Evolutionary conservation across 1,140 invertebrate species (phyloP).

Genomic region (Listronotus oregonensis): DNA sequence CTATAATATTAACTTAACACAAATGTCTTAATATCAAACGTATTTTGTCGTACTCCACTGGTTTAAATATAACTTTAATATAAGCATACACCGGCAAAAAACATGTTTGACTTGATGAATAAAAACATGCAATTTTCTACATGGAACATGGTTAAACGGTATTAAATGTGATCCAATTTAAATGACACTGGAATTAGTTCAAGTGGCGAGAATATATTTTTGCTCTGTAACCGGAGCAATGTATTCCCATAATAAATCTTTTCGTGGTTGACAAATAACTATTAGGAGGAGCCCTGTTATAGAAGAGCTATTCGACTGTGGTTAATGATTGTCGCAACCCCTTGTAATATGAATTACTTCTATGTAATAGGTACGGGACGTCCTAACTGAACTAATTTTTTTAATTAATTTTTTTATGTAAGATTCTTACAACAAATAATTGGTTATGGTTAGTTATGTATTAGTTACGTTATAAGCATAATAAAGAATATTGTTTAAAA

Average conservation of each 20-base stretch:
- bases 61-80: background rate
- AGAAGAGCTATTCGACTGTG: conserved; percentile 25
- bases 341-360: conserved; percentile 22
- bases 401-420: no score
- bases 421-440: no score
- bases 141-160: conserved; percentile 17
- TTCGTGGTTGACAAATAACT: conserved; percentile 32
- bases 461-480: no score
- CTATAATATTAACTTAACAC: no score
- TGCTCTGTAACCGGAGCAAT: conserved; percentile 6
- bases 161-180: conserved; percentile 22
- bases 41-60: no score
- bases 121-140: conserved; percentile 12
- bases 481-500: no score
- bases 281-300: conserved; percentile 25
- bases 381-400: no score
- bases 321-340: conserved; percentile 32
- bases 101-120: conserved; percentile 1
- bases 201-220: conserved; percentile 20
- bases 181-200: conserved; percentile 27
- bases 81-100: conserved; percentile 4
- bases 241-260: conserved; percentile 36
- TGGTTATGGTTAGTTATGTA: no score
- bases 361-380: background rate
- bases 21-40: no score